Base-by-base conservation (phyloP, 92 coral and sea anemone genomes). In the Epizoanthus stellaris region DNA sequence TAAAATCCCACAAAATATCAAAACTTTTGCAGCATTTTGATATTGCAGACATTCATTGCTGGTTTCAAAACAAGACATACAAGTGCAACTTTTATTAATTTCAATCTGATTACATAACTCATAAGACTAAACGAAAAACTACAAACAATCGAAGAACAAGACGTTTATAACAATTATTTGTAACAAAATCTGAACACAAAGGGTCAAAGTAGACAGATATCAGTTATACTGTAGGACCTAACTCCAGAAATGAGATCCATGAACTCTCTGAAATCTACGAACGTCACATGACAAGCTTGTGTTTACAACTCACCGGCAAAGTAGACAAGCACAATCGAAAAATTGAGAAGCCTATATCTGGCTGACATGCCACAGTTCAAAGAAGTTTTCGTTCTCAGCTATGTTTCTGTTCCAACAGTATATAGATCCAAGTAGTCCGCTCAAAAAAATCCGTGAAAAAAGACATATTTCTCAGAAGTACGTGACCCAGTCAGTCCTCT, bases 261-360 rank as follows among this genome's bases (percentile, higher is more conserved):
- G 1, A 15, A 68, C 49, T n/a, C 73, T 68, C 23, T 10, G 23
- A 38, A 68, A 38, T 36, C 3, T 13, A 36, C n/a, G 40, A 16
- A 54, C 49, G 64, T 53, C 66, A 75, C 63, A 36, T 54, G 73
- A 68, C 49, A 13, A 64, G 30, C 69, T 64, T 64, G 36, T 73
- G 49, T 54, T 75, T 56, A 56, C 42, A 49, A 90, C 94, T 87
- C 42, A 90, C 95, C 91, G 38, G 90, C 30, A 70, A 92, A 90
- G 85, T 70, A 90, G 14, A 54, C 45, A 91, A 86, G 13, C 57
- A 93, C 77, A 58, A 80, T 72, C 30, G 88, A 73, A 47, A 86
- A 87, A 84, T 87, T 93, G 57, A 86, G 10, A 73, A 79, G 38
- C 56, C 85, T 83, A 47, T 58, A 67, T 42, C 66, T 70, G 42